Evolutionary conservation across 2,113 vertebrate species (phyloP).

Genomic region (Poecilia latipinna): DNA sequence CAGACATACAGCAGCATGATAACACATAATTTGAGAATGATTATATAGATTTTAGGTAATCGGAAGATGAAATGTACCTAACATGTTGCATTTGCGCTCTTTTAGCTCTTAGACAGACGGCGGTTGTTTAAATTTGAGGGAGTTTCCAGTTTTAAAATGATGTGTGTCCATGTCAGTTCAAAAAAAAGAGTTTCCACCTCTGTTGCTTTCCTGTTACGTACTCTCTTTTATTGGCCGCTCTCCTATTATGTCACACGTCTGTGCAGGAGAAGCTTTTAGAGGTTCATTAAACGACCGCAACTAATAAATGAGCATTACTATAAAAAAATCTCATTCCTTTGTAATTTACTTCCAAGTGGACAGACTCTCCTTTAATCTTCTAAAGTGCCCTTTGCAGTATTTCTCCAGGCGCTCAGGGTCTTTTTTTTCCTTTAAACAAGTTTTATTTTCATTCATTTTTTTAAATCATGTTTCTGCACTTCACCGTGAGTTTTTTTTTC

Average conservation of each 20-base stretch:
- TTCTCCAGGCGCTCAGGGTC: background rate
- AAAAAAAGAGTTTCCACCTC: constrained; percentile 16
- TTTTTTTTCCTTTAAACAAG: background rate
- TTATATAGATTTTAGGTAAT: constrained; percentile 9
- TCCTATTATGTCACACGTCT: constrained; percentile 16
- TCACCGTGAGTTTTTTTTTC: no score
- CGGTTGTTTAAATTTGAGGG: constrained; percentile 21
- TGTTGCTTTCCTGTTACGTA: constrained; percentile 22
- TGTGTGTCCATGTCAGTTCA: constrained; percentile 25
- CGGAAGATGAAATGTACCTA: no score
- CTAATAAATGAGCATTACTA: background rate
- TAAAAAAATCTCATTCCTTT: background rate
- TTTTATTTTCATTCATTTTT: background rate
- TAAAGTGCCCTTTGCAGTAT: background rate
- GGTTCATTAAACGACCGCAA: background rate
- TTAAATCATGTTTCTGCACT: background rate
- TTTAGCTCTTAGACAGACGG: background rate
- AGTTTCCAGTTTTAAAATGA: constrained; percentile 34
- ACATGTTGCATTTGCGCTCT: no score
- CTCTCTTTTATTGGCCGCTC: constrained; percentile 8
- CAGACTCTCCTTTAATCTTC: background rate
- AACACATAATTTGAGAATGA: constrained; percentile 25
- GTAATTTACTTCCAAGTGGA: background rate
- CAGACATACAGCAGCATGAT: constrained; percentile 18
- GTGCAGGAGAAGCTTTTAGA: constrained; percentile 9